Evolutionary conservation across 2,113 vertebrate species (phyloP), one percentile per base, ranked within the genome.

Genomic region (Albula glossodonta): DNA sequence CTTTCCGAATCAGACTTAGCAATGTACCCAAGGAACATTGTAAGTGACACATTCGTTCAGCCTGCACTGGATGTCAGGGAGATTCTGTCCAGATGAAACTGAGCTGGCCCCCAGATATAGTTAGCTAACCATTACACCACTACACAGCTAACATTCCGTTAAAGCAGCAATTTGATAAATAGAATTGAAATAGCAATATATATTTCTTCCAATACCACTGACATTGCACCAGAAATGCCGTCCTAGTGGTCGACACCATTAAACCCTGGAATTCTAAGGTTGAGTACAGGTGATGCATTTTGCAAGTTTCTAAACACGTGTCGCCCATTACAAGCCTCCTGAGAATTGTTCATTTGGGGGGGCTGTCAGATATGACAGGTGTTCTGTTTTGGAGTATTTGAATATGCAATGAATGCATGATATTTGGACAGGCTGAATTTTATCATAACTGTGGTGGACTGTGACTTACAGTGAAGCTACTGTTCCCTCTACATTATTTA

Each of bases 401-500:
- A 56, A 56, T 12, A 9, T 12, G 53, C 7, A 9, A 12, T 9
- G 12, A 6, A 56, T 56, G 7, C 12, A 56, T 9, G 70, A 74
- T n/a, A 74, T 9, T 10, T 10, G 25, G 70, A 74, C 70, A 74
- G 1, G 22, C 5, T 25, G 2, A 1, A n/a, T 31, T 6, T 74
- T n/a, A 74, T 22, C 70, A 74, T 25, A 74, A 22, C n/a, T 31
- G 70, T 10, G n/a, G 4, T 74, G 70, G n/a, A 74, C n/a, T 25
- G 22, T 74, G 70, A 6, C n/a, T 25, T 25, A 31, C 22, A 74
- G 5, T 6, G n/a, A 17, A 2, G 22, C 63, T 70, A 5, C n/a
- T 70, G 4, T 70, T 17, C 85, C 84, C 53, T 51, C 87, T 88
- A 53, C 87, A 53, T 51, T 89, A 53, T 77, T 63, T 52, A 57